A percentile compares a stretch with the other conserved stretches of the same genome.
Evolutionary conservation across 2,797 vertebrate species (phyloP).

Genomic region (Merluccius polli): DNA sequence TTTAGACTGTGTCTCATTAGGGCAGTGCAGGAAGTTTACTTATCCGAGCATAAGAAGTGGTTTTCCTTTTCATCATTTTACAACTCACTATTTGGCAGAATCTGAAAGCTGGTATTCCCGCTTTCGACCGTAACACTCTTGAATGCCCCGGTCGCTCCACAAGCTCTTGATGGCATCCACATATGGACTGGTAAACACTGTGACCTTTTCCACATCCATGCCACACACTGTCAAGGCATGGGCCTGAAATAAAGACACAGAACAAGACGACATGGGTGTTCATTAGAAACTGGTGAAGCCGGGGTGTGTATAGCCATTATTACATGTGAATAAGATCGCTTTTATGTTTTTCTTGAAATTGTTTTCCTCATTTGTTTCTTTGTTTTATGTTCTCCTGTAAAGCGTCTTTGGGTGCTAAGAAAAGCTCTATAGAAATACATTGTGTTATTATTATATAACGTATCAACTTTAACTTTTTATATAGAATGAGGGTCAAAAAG

Average conservation of each 20-base stretch:
- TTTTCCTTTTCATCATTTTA: constrained; percentile 32
- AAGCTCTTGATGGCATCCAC: constrained; percentile 91
- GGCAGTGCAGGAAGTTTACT: constrained; percentile 22
- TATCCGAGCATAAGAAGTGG: constrained; percentile 15
- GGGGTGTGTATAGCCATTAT: background rate
- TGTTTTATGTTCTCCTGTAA: no score
- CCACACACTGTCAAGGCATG: constrained; percentile 80
- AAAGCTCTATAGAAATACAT: no score
- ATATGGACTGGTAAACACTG: constrained; percentile 77
- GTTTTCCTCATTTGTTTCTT: no score
- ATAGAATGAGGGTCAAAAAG: no score
- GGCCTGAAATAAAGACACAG: constrained; percentile 64
- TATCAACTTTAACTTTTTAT: no score
- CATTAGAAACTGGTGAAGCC: background rate
- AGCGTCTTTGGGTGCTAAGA: no score
- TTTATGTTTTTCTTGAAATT: no score
- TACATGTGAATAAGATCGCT: background rate
- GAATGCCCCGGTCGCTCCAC: constrained; percentile 93
- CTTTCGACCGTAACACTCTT: constrained; percentile 89
- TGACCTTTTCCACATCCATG: constrained; percentile 87
- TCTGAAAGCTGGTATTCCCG: constrained; percentile 96
- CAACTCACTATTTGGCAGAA: constrained; percentile 96
- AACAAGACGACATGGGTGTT: background rate
- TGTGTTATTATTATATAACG: no score
- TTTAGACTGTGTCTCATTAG: background rate